These are phyloP conservation scores for Apodemus speciosus DNA, from an alignment of 2,113 vertebrate species.

Conservation along the genomic window DNA sequence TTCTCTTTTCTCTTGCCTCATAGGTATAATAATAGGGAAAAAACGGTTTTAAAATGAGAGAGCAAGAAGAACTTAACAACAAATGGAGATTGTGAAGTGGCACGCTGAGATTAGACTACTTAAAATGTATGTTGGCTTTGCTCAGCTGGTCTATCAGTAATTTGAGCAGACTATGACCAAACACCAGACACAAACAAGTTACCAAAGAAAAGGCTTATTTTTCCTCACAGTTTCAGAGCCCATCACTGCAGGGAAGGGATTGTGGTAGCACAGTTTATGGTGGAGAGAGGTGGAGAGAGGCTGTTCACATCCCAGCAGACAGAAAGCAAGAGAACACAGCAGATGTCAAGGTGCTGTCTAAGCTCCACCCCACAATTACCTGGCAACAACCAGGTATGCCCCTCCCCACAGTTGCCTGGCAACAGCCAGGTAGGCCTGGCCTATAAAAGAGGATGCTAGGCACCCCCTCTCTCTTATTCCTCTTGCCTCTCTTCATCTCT, in stretches of 20 bases:
- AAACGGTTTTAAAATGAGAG: neutral
- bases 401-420: too few species aligned
- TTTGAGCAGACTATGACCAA: neutral
- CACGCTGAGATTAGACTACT: neutral
- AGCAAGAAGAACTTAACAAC: neutral
- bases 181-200: neutral
- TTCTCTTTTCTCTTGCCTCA: neutral
- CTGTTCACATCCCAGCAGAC: neutral
- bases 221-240: neutral
- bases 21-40: neutral
- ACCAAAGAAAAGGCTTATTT: neutral
- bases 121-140: neutral
- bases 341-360: too few species aligned
- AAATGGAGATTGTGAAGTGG: neutral
- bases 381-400: too few species aligned
- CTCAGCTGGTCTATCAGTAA: neutral
- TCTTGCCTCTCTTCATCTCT: too few species aligned
- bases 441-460: too few species aligned
- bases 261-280: neutral
- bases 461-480: too few species aligned
- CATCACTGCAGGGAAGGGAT: neutral
- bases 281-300: neutral
- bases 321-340: neutral
- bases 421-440: too few species aligned
- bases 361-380: too few species aligned